Base-by-base conservation (phyloP, 2,888 invertebrate genomes). In the Eupithecia subfuscata region DNA sequence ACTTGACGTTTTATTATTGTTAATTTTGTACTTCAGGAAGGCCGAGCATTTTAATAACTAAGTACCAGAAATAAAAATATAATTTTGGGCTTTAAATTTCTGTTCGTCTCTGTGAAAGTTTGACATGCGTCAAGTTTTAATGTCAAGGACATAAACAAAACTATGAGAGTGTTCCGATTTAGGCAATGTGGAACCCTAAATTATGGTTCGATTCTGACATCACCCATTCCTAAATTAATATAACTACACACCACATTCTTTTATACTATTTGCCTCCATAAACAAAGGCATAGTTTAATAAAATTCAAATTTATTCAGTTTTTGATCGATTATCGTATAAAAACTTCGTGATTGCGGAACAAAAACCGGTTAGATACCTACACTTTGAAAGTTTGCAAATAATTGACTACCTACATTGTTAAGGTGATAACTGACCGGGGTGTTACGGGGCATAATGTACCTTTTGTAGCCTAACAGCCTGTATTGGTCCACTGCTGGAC, bases 231-330 rank as follows among this genome's bases (percentile, higher is more conserved):
- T 37, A 40, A 65, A 65, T 18, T 56, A 56, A 56, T 22, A 60
- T 18, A 34, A 34, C 34, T 14, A 64, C 2, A 34, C 3, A 25
- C 22, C 22, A 11, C 25, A 56, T 56, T 56, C 56, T 14, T 56
- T 11, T 11, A 56, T n/a, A 25, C 22, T 22, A 56, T 25, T 22
- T 60, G 4, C 14, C 60, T 60, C 25, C 12, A 60, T 56, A 22
- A 60, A 60, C 25, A 60, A 60, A 60, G 25, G 25, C 25, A 25
- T 60, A 25, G 60, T 60, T 25, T 25, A 60, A 60, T 64, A 34
- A 64, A 64, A 64, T 64, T 34, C 64, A 64, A 64, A 64, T 64
- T 64, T 64, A 64, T 64, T 64, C 64, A 18, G 9, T 64, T 64
- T 64, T 64, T 64, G 34, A 34, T 64, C 64, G 64, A 64, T 64